Percentiles rank a stretch among this genome's conserved stretches.
Evolutionary conservation across 1,140 invertebrate genomes (phyloP).

Genomic region (Fopius arisanus): DNA sequence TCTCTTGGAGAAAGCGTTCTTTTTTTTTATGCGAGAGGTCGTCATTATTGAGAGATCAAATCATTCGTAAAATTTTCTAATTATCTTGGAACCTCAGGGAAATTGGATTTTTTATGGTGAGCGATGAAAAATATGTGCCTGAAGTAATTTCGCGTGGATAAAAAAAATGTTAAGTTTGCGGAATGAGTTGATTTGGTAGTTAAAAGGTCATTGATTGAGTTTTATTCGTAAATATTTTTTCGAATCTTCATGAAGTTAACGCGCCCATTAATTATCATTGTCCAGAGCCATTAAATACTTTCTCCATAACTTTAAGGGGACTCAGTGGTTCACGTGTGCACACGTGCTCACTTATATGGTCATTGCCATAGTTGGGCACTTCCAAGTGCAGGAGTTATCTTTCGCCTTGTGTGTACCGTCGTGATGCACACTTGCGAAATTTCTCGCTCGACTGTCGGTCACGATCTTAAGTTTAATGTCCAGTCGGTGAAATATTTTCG

Average conservation of each 20-base stretch:
- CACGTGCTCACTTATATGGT: conserved; percentile 37
- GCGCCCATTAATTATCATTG: conserved; percentile 45
- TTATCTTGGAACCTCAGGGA: no score
- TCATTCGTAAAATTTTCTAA: no score
- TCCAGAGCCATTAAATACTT: conserved; percentile 36
- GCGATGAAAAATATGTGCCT: no score
- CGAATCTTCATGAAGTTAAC: neutral
- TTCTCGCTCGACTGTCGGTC: conserved; percentile 12
- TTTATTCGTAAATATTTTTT: neutral
- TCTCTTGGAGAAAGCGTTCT: no score
- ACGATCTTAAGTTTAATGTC: conserved; percentile 10
- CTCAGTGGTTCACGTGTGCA: conserved; percentile 12
- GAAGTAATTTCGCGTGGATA: no score
- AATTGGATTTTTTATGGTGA: no score
- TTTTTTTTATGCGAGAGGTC: no score
- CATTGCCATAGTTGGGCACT: conserved; percentile 36
- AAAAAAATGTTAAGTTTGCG: neutral
- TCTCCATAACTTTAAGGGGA: conserved; percentile 26
- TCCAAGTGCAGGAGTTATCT: neutral
- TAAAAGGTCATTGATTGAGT: neutral
- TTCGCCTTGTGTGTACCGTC: conserved; percentile 1
- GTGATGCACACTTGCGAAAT: conserved; percentile 13
- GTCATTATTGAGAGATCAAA: no score
- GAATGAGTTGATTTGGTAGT: neutral
- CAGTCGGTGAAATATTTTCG: neutral